Conservation (phyloP, 2,113 vertebrate genomes). For the Gadus chalcogrammus region DNA sequence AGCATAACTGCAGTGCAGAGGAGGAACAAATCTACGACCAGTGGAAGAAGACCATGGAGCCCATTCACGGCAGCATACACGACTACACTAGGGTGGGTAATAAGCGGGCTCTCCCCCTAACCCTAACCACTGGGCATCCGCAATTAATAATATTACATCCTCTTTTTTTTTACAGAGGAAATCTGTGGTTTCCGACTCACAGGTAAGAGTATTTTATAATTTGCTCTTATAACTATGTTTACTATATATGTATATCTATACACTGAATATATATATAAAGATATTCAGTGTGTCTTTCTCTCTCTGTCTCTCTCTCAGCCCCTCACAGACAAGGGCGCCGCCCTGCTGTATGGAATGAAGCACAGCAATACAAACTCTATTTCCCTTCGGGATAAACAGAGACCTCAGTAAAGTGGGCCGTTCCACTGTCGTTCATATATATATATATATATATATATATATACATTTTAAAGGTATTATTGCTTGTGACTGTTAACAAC, state of each 20-base stretch:
- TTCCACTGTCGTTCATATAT: too few relatives aligned
- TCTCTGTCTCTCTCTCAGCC: slow-evolving; percentile 34
- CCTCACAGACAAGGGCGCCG: slow-evolving; percentile 65
- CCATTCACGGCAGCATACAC: slow-evolving; percentile 48
- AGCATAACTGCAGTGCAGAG: slow-evolving; percentile 46
- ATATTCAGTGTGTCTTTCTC: neutral
- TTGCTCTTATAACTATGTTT: too few relatives aligned
- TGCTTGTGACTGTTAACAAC: too few relatives aligned
- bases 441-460: too few relatives aligned
- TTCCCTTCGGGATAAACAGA: slow-evolving; percentile 35
- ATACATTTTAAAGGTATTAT: too few relatives aligned
- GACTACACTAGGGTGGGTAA: slow-evolving; percentile 54
- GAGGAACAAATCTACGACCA: slow-evolving; percentile 47
- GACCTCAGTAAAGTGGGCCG: too few relatives aligned
- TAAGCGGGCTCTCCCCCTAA: too few relatives aligned
- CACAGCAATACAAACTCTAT: slow-evolving; percentile 61
- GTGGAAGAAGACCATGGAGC: slow-evolving; percentile 66
- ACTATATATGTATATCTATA: neutral
- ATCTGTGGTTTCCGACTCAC: slow-evolving; percentile 45
- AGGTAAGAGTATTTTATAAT: slow-evolving; percentile 45
- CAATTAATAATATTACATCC: neutral
- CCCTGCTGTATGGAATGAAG: slow-evolving; percentile 67
- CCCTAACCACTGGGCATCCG: too few relatives aligned
- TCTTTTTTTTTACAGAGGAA: slow-evolving; percentile 40
- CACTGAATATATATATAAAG: too few relatives aligned